phyloP scores from a whole-genome alignment of 2,888 invertebrate species.

The Autographa pulchrina region DNA sequence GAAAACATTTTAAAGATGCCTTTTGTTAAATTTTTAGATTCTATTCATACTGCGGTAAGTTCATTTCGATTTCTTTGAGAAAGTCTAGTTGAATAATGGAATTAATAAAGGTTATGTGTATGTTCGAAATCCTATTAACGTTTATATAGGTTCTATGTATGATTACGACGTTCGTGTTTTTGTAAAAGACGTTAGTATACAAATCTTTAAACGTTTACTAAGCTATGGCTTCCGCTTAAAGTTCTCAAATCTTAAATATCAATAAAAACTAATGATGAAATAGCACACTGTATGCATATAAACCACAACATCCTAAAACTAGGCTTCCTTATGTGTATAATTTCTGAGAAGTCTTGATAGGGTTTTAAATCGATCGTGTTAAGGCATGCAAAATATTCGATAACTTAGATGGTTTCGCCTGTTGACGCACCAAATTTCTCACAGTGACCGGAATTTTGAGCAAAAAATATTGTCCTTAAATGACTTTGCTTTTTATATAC shows the following conservation, averaged over 20 bases:
- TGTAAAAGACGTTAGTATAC: not conserved
- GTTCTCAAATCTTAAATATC: not conserved
- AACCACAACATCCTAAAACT: constrained; percentile 52
- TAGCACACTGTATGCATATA: constrained; percentile 7
- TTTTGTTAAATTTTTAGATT: constrained; percentile 75
- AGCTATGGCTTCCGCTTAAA: not conserved
- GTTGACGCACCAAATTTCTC: constrained; percentile 58
- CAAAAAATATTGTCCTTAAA: constrained; percentile 42
- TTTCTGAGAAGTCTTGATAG: constrained; percentile 67
- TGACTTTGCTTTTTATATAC: constrained; percentile 18
- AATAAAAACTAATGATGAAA: not conserved
- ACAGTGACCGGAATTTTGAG: constrained; percentile 60
- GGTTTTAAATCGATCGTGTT: constrained; percentile 65
- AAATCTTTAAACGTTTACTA: not conserved
- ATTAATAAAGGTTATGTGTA: constrained; percentile 60
- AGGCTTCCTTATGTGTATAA: constrained; percentile 51
- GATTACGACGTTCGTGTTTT: not conserved
- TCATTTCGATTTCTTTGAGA: constrained; percentile 66
- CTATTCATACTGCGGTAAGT: constrained; percentile 76
- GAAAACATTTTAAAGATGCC: constrained; percentile 71
- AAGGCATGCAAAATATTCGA: constrained; percentile 69
- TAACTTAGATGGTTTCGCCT: constrained; percentile 71
- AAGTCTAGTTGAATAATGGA: constrained; percentile 62
- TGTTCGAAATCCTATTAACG: constrained; percentile 62
- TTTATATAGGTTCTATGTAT: not conserved